Conservation (phyloP, 2,113 vertebrate species). For the Eleginops maclovinus region DNA sequence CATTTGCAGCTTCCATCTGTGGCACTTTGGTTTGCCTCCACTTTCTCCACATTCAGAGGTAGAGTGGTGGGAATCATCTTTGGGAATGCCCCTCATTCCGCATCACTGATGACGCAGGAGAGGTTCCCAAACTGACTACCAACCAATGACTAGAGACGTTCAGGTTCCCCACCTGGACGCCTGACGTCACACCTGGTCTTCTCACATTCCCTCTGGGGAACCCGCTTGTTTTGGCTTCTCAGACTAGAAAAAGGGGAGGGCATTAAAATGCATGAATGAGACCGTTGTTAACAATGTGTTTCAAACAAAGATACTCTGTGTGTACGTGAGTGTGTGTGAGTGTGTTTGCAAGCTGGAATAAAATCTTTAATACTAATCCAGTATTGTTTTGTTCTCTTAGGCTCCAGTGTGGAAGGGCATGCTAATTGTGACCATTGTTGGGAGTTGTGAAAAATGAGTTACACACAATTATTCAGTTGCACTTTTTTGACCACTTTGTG, state of each 20-base stretch:
- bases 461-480: background rate
- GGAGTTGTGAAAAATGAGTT: background rate
- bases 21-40: background rate
- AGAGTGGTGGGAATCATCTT: constrained; percentile 30
- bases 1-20: background rate
- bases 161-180: constrained; percentile 28
- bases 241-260: constrained; percentile 18
- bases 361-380: background rate
- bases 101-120: constrained; percentile 65
- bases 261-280: constrained; percentile 62
- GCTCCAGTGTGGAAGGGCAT: background rate
- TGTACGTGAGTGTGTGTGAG: background rate
- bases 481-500: constrained; percentile 41
- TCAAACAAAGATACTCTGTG: constrained; percentile 25
- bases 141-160: constrained; percentile 27
- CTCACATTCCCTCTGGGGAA: constrained; percentile 66
- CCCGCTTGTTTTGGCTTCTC: constrained; percentile 24
- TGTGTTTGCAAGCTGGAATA: background rate
- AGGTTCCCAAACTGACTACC: constrained; percentile 41
- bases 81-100: constrained; percentile 54
- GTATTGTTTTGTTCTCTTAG: background rate
- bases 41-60: background rate
- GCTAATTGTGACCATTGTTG: background rate
- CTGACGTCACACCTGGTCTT: constrained; percentile 59
- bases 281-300: constrained; percentile 45